These are phyloP conservation scores for Aphodius granarius DNA, from an alignment of 2,888 invertebrate genomes.

Conservation along the genomic window DNA sequence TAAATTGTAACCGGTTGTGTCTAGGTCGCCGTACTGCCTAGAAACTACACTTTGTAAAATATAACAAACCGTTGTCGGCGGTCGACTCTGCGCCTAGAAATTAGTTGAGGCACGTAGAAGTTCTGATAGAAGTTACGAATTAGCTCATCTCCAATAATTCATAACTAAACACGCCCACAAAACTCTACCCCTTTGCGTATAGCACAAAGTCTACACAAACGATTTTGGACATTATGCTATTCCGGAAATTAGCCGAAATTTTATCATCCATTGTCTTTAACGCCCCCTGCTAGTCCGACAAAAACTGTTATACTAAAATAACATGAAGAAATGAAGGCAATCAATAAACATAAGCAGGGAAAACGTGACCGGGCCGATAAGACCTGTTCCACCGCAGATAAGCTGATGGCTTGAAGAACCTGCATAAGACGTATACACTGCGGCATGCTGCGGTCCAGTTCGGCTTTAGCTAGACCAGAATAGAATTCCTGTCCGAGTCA, in stretches of 20 bases:
- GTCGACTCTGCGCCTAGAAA: not conserved
- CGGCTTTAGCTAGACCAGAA: not conserved
- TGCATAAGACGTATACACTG: not conserved
- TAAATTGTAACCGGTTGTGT: conserved; percentile 18
- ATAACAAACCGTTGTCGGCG: conserved; percentile 16
- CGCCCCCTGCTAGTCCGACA: too few species aligned
- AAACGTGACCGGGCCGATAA: not conserved
- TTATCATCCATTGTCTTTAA: too few species aligned
- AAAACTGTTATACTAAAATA: not conserved
- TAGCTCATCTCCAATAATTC: conserved; percentile 22
- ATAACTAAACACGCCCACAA: conserved; percentile 13
- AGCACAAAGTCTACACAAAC: not conserved
- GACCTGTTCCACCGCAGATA: not conserved
- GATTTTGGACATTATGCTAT: not conserved
- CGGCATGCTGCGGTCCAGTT: not conserved
- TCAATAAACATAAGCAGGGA: not conserved
- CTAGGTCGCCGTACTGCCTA: too few species aligned
- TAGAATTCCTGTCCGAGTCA: not conserved
- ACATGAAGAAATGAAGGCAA: not conserved
- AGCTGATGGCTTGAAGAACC: not conserved
- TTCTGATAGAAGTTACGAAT: conserved; percentile 18
- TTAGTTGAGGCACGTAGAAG: conserved; percentile 18
- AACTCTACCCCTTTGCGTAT: not conserved
- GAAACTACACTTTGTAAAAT: conserved; percentile 23
- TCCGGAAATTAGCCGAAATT: too few species aligned